These are phyloP conservation scores for Ceratothoa steindachneri DNA, from an alignment of 2,888 invertebrate genomes.

Conservation along the genomic window DNA sequence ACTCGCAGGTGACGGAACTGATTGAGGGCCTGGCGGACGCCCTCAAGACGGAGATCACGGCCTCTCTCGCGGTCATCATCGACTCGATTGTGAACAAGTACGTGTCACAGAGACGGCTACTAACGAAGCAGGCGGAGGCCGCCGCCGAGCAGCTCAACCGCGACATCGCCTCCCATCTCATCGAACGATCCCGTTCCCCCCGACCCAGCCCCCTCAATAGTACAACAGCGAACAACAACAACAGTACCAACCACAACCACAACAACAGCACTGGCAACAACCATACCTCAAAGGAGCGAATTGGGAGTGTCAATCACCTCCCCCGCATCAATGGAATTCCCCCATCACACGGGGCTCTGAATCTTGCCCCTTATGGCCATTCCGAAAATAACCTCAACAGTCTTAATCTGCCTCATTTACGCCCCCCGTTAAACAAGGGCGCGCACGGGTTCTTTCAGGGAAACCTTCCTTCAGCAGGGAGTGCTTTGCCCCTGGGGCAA, in stretches of 20 bases:
- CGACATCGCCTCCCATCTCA: slow-evolving; percentile 55
- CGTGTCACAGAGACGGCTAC: slow-evolving; percentile 65
- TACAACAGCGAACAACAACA: slow-evolving; percentile 32
- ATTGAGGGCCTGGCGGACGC: slow-evolving; percentile 79
- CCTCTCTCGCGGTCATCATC: slow-evolving; percentile 75
- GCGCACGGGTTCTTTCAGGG: slow-evolving; percentile 48
- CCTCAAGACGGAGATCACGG: slow-evolving; percentile 82
- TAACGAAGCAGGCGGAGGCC: slow-evolving; percentile 40
- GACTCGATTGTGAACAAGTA: slow-evolving; percentile 71
- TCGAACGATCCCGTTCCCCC: slow-evolving; percentile 32
- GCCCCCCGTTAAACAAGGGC: slow-evolving; percentile 45
- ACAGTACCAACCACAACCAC: slow-evolving; percentile 29
- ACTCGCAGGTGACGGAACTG: slow-evolving; percentile 65
- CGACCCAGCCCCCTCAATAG: slow-evolving; percentile 9
- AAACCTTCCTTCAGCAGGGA: slow-evolving; percentile 22
- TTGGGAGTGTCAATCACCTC: slow-evolving; percentile 20
- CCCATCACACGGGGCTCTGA: slow-evolving; percentile 38
- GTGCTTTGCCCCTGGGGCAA: slow-evolving; percentile 35
- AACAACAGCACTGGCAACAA: slow-evolving; percentile 5
- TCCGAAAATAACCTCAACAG: slow-evolving; percentile 37
- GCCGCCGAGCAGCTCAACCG: slow-evolving; percentile 81
- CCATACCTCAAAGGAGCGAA: slow-evolving; percentile 28
- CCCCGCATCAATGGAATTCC: slow-evolving; percentile 39
- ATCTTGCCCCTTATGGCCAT: slow-evolving; percentile 38
- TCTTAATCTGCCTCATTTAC: slow-evolving; percentile 45